phyloP scores from a whole-genome alignment of 2,888 invertebrate genomes.

The Bellardia pandia region DNA sequence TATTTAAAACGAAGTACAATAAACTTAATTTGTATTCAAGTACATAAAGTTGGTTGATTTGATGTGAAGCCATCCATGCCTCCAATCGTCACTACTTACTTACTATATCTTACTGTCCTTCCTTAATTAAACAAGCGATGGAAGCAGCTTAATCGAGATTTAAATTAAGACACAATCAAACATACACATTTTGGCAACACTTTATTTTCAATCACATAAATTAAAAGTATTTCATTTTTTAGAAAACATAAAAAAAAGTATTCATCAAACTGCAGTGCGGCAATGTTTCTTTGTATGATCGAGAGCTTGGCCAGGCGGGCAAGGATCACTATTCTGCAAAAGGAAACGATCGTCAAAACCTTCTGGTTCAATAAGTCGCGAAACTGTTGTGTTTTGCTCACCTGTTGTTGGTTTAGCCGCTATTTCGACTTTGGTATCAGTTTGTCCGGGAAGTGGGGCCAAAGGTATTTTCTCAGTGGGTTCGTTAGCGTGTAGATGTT shows the following conservation, averaged over 20 bases:
- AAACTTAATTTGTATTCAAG: conserved; percentile 28
- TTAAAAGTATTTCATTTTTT: conserved; percentile 15
- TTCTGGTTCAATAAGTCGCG: conserved; percentile 61
- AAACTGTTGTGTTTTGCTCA: conserved; percentile 64
- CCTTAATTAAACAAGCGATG: too few species aligned
- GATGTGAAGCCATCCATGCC: neutral
- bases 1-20: neutral
- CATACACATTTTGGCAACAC: conserved; percentile 40
- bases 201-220: conserved; percentile 42
- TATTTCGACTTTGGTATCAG: conserved; percentile 48
- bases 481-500: conserved; percentile 64
- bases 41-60: conserved; percentile 1
- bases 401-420: conserved; percentile 70
- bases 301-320: conserved; percentile 72
- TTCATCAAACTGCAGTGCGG: conserved; percentile 52
- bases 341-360: conserved; percentile 77
- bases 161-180: conserved; percentile 15
- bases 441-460: conserved; percentile 76
- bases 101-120: neutral
- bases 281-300: conserved; percentile 73
- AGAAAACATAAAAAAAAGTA: conserved; percentile 12
- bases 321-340: conserved; percentile 75
- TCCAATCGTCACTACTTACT: neutral
- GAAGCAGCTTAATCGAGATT: neutral
- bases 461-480: conserved; percentile 80